Base-by-base conservation (phyloP, 2,888 invertebrate species). In the Polymixis flavicincta region DNA sequence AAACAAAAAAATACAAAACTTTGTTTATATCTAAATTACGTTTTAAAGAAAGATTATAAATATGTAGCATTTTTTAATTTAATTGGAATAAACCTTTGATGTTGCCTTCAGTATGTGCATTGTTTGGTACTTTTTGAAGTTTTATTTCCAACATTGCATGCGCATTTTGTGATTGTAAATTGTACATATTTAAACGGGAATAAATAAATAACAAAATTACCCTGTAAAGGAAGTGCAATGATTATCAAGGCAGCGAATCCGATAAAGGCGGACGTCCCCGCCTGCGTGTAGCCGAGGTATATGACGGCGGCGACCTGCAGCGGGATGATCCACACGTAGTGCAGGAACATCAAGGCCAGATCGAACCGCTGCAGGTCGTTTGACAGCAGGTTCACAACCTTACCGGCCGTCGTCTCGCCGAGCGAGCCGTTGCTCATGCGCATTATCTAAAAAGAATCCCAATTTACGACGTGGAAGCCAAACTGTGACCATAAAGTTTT, bases 291-390 rank as follows among this genome's bases (percentile, higher is more conserved):
- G 1, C 98, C 95, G 78, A 99, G 97, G 84, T 97, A 97, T 59
- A 97, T 97, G 6, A 98, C 97, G 42, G 98, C 97, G 0, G 97
- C 85, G 9, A 97, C 89, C 50, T 97, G 96, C 14, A 97, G 80
- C 0, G 99, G 98, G 37, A 98, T 98, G n/a, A 98, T 97, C 98
- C 98, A 98, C 83, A 98, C 93, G 90, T 97, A 98, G 92, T 98
- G 98, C 9, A 98, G 92, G 90, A 98, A 98, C 54, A 98, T 94
- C 55, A 98, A 97, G 4, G 98, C 97, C 92, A 98, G 89, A 91
- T 99, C 99, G 89, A 99, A 98, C 52, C 99, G 97, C 90, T 97
- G 98, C 66, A 99, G 97, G 90, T 99, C 99, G 90, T 99, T 99
- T 28, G 98, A 98, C 69, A 99, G 96, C 45, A 99, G 94, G 94